phyloP scores from a whole-genome alignment of 2,888 invertebrate genomes.

The Synergus itoensis region DNA sequence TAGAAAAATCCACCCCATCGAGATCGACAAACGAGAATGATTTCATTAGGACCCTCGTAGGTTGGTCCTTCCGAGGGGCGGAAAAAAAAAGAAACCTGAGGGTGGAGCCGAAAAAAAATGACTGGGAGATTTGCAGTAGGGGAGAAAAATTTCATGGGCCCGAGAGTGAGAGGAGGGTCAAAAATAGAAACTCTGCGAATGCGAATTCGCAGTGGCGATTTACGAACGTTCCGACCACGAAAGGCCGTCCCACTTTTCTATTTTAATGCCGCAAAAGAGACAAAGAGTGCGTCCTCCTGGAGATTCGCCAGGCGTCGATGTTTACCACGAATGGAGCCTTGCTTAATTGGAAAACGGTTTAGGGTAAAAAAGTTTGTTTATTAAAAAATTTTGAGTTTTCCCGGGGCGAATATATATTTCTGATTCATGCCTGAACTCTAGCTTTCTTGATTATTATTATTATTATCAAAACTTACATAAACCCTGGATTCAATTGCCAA shows the following conservation, averaged over 20 bases:
- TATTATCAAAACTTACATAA: too few species aligned
- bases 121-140: conserved; percentile 19
- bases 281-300: conserved; percentile 67
- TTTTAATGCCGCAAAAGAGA: conserved; percentile 67
- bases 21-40: conserved; percentile 66
- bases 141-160: conserved; percentile 4
- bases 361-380: neutral
- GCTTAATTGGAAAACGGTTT: conserved; percentile 43
- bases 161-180: conserved; percentile 28
- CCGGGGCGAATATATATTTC: neutral
- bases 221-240: conserved; percentile 52
- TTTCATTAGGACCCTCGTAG: conserved; percentile 70
- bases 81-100: conserved; percentile 46
- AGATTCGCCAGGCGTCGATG: conserved; percentile 67
- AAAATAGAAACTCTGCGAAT: conserved; percentile 38
- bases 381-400: neutral
- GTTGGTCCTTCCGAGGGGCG: conserved; percentile 37
- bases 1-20: conserved; percentile 66
- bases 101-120: conserved; percentile 56
- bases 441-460: too few species aligned
- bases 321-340: conserved; percentile 53
- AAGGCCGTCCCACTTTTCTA: conserved; percentile 70
- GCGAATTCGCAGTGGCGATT: conserved; percentile 41
- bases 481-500: neutral
- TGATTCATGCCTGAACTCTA: neutral